These are phyloP conservation scores for Brachypalpus laphriformis DNA, from an alignment of 2,888 invertebrate genomes.

Conservation along the genomic window DNA sequence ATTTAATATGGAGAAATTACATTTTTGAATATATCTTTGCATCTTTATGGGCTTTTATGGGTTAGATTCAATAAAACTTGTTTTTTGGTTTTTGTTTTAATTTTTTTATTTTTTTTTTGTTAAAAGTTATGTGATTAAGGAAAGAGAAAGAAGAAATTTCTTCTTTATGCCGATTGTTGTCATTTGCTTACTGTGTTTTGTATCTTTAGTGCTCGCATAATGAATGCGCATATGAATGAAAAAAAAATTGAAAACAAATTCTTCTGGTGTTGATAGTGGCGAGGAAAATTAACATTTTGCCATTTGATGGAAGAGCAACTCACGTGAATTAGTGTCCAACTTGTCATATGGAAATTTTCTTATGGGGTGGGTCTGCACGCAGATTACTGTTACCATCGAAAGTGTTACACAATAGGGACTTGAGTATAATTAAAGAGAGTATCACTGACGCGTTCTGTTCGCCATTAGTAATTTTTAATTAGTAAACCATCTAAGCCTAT, in stretches of 20 bases:
- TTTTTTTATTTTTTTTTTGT: neutral
- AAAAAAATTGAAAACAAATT: neutral
- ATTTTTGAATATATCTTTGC: neutral
- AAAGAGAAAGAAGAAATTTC: neutral
- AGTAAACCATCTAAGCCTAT: neutral
- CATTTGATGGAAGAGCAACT: neutral
- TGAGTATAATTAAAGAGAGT: neutral
- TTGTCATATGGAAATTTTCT: neutral
- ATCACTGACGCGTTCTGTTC: neutral
- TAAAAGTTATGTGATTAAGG: neutral
- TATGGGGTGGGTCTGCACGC: neutral
- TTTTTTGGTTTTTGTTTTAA: neutral
- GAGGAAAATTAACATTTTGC: neutral
- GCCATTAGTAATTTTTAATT: neutral
- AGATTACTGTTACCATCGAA: neutral
- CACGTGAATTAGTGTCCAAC: neutral
- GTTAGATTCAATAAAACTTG: neutral
- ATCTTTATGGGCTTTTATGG: neutral
- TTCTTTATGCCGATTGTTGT: neutral
- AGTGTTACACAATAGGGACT: neutral
- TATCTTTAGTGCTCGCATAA: neutral
- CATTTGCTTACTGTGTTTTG: neutral
- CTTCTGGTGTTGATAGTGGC: neutral
- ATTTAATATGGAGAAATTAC: constrained; percentile 26
- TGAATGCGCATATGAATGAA: neutral